Evolutionary conservation across 2,888 invertebrate species (phyloP), one percentile per base, ranked within the genome.

Genomic region (Ormyrus nitidulus): DNA sequence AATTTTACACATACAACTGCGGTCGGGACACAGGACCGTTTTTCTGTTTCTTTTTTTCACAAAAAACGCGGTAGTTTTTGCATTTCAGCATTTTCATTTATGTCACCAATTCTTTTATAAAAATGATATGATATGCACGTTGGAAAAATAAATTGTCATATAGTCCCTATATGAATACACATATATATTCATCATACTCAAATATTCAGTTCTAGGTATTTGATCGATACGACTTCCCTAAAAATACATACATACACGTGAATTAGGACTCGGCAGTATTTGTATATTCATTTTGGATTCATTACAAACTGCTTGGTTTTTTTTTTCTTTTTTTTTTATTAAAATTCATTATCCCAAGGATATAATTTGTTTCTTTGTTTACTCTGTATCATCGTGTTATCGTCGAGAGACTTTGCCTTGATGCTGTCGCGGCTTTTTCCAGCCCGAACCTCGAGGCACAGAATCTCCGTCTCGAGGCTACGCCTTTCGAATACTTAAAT

Each of bases 61-160:
- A 66, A 71, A 70, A 70, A 75, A 70, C 19, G 19, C 56, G 64
- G 65, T 70, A 70, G 10, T 56, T 64, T 73, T 72, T 49, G 10
- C 72, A 34, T 74, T 53, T 49, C 69, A 58, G 69, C 74, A 61
- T 68, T 58, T 73, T 62, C 53, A 62, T 3, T 81, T 74, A 75
- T 79, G 19, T 82, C 82, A 83, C 82, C 83, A 83, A 83, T 82
- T 78, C 75, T 83, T 86, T 86, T 89, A 90, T 90, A 90, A 90
- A 90, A 90, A 90, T 89, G 90, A 90, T 90, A 90, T 90, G 90
- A 90, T 90, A 89, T 90, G 90, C 90, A 89, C 88, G 86, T 90
- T 90, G 90, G 87, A 90, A 90, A 90, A 90, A 90, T 90, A 90
- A 90, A 89, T 90, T 89, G 89, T 88, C 86, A 85, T 86, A 86